A percentile compares a stretch with the other conserved stretches of the same genome.
These are phyloP conservation scores for Sebastes goodei DNA, from an alignment of 2,797 vertebrate species.

Conservation along the genomic window DNA sequence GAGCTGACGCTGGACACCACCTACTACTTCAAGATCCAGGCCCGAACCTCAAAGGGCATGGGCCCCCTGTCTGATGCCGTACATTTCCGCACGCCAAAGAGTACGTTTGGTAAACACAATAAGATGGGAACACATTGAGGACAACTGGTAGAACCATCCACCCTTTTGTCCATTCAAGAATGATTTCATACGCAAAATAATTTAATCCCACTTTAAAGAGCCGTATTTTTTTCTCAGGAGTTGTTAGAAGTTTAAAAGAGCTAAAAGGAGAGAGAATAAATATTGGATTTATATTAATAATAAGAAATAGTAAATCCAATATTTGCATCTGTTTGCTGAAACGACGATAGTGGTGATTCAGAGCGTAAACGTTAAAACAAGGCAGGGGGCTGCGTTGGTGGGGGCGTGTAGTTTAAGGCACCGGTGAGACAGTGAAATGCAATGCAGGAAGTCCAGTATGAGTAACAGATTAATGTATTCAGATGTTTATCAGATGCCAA, in stretches of 20 bases:
- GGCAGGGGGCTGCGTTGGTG: background rate
- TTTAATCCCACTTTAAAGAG: background rate
- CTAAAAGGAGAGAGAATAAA: background rate
- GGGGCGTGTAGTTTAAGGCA: background rate
- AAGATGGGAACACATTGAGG: background rate
- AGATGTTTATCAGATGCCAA: background rate
- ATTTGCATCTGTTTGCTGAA: background rate
- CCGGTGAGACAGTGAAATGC: background rate
- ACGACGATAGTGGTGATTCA: background rate
- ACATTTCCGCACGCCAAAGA: conserved; percentile 96
- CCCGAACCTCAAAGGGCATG: conserved; percentile 98
- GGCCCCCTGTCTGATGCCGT: conserved; percentile 98
- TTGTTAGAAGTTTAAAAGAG: background rate
- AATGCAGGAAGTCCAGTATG: background rate
- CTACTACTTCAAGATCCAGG: conserved; percentile 99
- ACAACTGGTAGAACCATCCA: background rate
- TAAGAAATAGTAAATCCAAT: background rate
- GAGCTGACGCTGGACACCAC: conserved; percentile 96
- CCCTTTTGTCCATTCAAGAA: background rate
- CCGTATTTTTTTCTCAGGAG: background rate
- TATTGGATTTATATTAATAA: background rate
- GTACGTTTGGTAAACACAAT: conserved; percentile 74
- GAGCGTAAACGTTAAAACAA: background rate
- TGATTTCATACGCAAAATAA: background rate
- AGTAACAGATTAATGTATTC: background rate